Conservation (phyloP, 2,113 vertebrate genomes). For the Apaloderma vittatum region DNA sequence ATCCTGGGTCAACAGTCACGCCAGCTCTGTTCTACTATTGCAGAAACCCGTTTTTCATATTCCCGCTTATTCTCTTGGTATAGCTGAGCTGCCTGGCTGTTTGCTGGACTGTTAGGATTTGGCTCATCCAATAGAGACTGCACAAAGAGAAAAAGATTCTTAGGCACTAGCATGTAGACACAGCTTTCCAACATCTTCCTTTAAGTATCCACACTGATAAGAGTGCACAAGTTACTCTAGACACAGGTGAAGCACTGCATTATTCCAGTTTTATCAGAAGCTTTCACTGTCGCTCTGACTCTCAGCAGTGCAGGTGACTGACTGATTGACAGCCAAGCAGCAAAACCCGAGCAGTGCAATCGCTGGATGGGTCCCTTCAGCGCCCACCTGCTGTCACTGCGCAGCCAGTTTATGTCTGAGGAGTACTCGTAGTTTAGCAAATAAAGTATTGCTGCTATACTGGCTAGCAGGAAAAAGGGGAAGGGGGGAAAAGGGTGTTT, state of each 20-base stretch:
- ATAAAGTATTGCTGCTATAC: not conserved
- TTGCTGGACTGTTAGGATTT: constrained; percentile 98
- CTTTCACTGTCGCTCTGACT: rapidly evolving
- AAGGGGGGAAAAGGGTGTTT: not conserved
- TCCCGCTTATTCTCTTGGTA: constrained; percentile 99
- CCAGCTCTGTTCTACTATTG: constrained; percentile 99
- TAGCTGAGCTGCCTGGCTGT: constrained; percentile 98
- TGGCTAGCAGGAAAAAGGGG: not conserved
- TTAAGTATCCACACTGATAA: rapidly evolving
- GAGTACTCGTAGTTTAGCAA: not conserved
- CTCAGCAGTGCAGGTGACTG: not conserved
- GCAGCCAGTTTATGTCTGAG: not conserved
- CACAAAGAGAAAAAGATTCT: constrained; percentile 42
- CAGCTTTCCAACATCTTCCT: not conserved
- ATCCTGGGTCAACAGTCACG: constrained; percentile 94
- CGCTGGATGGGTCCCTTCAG: not conserved
- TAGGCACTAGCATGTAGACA: not conserved
- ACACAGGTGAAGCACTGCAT: rapidly evolving
- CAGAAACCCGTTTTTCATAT: constrained; percentile 98
- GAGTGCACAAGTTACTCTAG: not conserved
- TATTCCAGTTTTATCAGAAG: not conserved
- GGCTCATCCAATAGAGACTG: constrained; percentile 98
- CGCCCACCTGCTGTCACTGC: not conserved
- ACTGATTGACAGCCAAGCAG: not conserved
- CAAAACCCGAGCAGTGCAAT: not conserved